These are phyloP conservation scores for Heliconius aoede DNA, from an alignment of 2,888 invertebrate species.

Conservation along the genomic window DNA sequence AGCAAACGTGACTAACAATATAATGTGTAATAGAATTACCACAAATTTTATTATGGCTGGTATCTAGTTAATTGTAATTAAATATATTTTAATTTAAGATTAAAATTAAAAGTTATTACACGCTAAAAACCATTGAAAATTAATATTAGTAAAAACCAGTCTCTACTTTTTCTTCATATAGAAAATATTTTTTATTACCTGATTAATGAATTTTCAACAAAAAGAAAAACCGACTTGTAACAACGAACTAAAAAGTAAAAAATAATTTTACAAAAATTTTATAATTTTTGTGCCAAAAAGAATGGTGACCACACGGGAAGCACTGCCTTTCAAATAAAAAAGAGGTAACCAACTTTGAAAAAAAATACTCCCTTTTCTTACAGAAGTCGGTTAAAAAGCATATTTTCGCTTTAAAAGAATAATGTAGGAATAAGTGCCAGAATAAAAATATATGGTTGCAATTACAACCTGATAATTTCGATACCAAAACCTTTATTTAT, in stretches of 20 bases:
- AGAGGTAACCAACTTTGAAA: too few species aligned
- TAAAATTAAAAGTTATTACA: not conserved
- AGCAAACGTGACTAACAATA: slow-evolving; percentile 44
- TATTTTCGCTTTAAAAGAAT: not conserved
- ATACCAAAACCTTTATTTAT: not conserved
- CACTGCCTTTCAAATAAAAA: too few species aligned
- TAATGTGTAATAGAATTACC: slow-evolving; percentile 38
- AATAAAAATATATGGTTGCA: not conserved
- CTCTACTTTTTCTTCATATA: not conserved
- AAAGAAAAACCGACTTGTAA: too few species aligned
- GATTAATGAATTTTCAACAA: too few species aligned
- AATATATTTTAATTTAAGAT: not conserved
- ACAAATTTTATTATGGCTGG: slow-evolving; percentile 25
- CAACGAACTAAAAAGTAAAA: too few species aligned
- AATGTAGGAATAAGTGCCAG: not conserved
- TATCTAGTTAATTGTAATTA: slow-evolving; percentile 6
- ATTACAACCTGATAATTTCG: not conserved
- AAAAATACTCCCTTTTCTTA: too few species aligned
- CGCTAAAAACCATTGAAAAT: not conserved
- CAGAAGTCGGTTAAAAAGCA: too few species aligned
- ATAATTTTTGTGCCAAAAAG: too few species aligned
- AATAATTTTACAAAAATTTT: too few species aligned
- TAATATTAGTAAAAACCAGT: not conserved
- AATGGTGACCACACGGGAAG: too few species aligned
- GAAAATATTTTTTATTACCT: too few species aligned